These are phyloP conservation scores for Chaetophractus vellerosus DNA, from an alignment of 2,797 vertebrate species.

Conservation along the genomic window DNA sequence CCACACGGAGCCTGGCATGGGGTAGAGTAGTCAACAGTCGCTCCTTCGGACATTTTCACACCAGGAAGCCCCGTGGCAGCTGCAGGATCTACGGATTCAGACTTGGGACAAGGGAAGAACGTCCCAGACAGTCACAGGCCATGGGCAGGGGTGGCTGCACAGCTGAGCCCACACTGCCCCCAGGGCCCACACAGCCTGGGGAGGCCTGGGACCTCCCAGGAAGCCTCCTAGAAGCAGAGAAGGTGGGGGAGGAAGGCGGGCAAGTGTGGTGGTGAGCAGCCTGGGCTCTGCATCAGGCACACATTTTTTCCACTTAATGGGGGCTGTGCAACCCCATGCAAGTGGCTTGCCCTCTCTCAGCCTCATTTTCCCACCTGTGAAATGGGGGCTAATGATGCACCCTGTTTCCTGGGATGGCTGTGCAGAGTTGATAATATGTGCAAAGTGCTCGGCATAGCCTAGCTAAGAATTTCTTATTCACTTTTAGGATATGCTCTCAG, in stretches of 20 bases:
- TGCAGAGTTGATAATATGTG: fast-evolving
- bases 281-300: neutral
- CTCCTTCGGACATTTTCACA: neutral
- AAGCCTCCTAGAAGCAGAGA: neutral
- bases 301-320: neutral
- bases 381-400: neutral
- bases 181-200: neutral
- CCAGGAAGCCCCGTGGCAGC: neutral
- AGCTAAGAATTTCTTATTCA: neutral
- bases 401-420: neutral
- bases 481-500: slow-evolving; percentile 20
- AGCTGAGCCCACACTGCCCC: neutral
- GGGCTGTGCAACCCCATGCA: neutral
- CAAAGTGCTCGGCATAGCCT: neutral
- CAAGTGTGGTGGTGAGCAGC: neutral
- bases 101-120: neutral
- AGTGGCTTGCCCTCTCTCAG: slow-evolving; percentile 13
- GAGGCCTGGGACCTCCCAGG: neutral
- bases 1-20: fast-evolving
- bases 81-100: neutral
- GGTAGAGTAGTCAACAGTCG: fast-evolving
- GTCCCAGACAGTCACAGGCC: neutral
- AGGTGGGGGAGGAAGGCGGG: neutral
- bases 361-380: neutral
- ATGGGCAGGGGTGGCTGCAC: neutral